Evolutionary conservation across 2,888 invertebrate genomes (phyloP), one percentile per base, ranked within the genome.

Genomic region (Onthophagus sagittarius): DNA sequence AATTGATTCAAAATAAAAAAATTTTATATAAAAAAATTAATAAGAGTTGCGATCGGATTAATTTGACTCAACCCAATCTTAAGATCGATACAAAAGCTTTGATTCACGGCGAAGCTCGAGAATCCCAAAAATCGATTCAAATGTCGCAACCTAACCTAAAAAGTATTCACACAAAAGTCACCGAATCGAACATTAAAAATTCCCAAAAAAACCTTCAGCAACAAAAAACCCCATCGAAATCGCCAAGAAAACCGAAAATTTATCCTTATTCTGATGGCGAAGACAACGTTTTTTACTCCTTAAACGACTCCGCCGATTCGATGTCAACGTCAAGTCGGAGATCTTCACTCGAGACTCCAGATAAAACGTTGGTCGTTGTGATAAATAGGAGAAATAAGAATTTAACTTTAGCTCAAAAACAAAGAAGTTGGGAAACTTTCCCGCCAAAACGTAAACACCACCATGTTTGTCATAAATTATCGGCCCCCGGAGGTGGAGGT

Each of bases 351-450:
- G 87, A 86, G 82, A 83, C 84, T 79, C 75, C 84, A 83, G 81
- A 82, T 77, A 88, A 89, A 81, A 88, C 88, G 1, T 81, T 89
- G 71, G 87, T 89, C 14, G 85, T 89, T 63, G 86, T 89, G 23
- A 87, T 88, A 76, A 88, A 84, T 75, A 77, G 83, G 71, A 78
- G 83, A n/a, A 83, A 82, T 70, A 84, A 81, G 71, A 81, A 80
- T 72, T 83, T 86, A 79, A 81, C 86, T 74, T 82, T 88, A 76
- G 88, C 89, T 72, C 88, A 89, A 80, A 90, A 90, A 79, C 89
- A 90, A 81, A 85, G 89, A 64, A 89, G 89, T 73, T 90, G 90
- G 90, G 90, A 90, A 81, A 90, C 90, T 0, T 90, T 90, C 78
- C 90, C 90, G 1, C 88, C 90, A 11, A 87, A 88, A 78, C 79